phyloP scores from a whole-genome alignment of 2,888 invertebrate genomes.

The Mimachlamys varia region DNA sequence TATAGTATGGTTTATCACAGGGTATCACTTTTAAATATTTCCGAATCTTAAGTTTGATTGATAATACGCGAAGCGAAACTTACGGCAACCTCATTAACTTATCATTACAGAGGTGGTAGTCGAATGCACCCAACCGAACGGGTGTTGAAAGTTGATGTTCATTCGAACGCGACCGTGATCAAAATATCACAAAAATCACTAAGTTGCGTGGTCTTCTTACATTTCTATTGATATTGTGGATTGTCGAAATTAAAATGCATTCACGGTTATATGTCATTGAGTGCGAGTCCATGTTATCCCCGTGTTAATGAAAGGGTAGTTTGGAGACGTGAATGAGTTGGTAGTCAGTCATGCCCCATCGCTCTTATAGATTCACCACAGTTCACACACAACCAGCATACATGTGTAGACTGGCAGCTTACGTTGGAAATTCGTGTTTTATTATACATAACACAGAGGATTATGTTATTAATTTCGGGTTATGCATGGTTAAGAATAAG shows the following conservation, averaged over 20 bases:
- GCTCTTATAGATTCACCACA: background rate
- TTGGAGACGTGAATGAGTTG: background rate
- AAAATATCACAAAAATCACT: constrained; percentile 25
- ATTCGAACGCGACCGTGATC: constrained; percentile 36
- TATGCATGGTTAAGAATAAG: constrained; percentile 17
- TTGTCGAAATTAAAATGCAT: constrained; percentile 23
- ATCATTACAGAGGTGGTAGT: constrained; percentile 34
- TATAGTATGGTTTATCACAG: constrained; percentile 24
- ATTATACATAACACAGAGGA: background rate
- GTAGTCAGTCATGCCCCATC: background rate
- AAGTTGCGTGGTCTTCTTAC: background rate
- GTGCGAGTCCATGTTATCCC: constrained; percentile 20
- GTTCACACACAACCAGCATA: background rate
- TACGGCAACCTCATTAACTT: constrained; percentile 29
- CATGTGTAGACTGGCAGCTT: background rate
- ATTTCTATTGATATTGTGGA: constrained; percentile 7
- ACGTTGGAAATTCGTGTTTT: too few relatives aligned
- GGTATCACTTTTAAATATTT: constrained; percentile 29
- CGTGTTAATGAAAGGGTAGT: constrained; percentile 17
- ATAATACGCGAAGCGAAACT: constrained; percentile 24
- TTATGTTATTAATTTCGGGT: constrained; percentile 23
- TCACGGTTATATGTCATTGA: constrained; percentile 31
- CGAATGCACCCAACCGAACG: constrained; percentile 24
- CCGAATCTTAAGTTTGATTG: background rate
- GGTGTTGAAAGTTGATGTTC: constrained; percentile 36